phyloP scores from a whole-genome alignment of 2,888 invertebrate species.

The Saturnia pavonia region DNA sequence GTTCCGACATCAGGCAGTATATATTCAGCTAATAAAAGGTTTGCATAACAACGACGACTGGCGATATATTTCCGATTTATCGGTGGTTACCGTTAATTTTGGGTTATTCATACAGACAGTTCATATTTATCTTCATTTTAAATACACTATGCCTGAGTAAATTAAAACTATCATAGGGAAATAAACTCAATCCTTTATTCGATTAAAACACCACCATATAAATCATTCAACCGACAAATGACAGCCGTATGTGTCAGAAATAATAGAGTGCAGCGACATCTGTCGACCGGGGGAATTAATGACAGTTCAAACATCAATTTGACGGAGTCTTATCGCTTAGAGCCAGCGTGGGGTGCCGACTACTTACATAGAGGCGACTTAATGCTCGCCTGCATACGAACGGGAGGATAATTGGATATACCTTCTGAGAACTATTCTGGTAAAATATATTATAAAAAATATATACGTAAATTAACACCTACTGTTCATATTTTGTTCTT shows the following conservation, averaged over 20 bases:
- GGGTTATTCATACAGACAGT: too few species aligned
- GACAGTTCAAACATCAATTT: slow-evolving; percentile 79
- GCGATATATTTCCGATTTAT: too few species aligned
- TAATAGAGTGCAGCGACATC: slow-evolving; percentile 76
- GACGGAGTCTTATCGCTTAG: slow-evolving; percentile 65
- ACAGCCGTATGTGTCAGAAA: slow-evolving; percentile 76
- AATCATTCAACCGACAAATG: slow-evolving; percentile 67
- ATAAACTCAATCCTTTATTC: slow-evolving; percentile 50
- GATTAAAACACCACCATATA: slow-evolving; percentile 50
- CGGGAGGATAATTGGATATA: slow-evolving; percentile 51
- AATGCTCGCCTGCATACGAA: slow-evolving; percentile 46
- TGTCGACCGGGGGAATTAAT: slow-evolving; percentile 73
- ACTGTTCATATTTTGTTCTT: too few species aligned
- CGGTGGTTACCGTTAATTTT: not conserved
- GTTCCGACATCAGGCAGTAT: too few species aligned
- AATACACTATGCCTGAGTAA: not conserved
- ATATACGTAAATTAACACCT: not conserved
- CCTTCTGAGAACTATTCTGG: slow-evolving; percentile 33
- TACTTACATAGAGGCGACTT: slow-evolving; percentile 43
- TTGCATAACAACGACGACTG: too few species aligned
- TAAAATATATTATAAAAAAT: not conserved
- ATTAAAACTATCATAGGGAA: slow-evolving; percentile 23
- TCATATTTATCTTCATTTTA: not conserved
- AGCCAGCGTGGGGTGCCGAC: slow-evolving; percentile 61
- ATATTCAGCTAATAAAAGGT: too few species aligned